These are phyloP conservation scores for Luidia sarsii DNA, from an alignment of 53 echinoderm and acorn worm genomes.

Conservation along the genomic window DNA sequence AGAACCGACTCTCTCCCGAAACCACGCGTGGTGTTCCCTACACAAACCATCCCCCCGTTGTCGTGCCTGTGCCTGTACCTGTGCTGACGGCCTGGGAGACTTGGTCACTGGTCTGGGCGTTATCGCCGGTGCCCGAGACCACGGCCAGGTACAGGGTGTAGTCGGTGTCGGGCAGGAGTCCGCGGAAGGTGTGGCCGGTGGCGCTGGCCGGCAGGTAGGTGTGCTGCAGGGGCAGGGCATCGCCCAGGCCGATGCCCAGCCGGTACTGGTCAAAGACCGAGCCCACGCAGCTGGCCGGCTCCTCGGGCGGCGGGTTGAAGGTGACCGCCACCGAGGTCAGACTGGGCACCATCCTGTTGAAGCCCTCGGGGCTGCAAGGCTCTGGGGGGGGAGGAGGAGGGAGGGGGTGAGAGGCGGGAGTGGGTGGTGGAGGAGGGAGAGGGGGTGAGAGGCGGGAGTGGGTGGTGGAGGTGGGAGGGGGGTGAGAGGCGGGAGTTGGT, in stretches of 20 bases:
- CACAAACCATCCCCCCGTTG: background rate
- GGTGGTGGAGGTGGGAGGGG: too few relatives aligned
- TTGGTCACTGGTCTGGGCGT: slow-evolving; percentile 12
- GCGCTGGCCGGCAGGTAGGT: background rate
- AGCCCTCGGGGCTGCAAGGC: background rate
- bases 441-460: too few relatives aligned
- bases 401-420: too few relatives aligned
- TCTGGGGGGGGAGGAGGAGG: too few relatives aligned
- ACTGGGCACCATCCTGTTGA: background rate
- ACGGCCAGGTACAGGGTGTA: slow-evolving; percentile 24
- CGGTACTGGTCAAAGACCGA: slow-evolving; percentile 25
- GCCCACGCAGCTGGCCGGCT: too few relatives aligned
- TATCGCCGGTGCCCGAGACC: slow-evolving; percentile 45
- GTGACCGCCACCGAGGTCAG: slow-evolving; percentile 8
- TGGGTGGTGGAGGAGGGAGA: too few relatives aligned
- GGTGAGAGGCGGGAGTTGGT: too few relatives aligned
- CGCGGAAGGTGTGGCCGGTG: background rate
- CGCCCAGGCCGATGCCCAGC: slow-evolving; percentile 1
- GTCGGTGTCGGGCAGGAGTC: slow-evolving; percentile 2
- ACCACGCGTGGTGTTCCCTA: too few relatives aligned
- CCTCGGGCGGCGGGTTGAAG: background rate
- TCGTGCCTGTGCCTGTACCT: background rate
- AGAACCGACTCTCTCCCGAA: too few relatives aligned
- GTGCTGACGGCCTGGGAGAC: background rate
- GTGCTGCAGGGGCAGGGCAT: background rate